These are phyloP conservation scores for Neuroscelio doddi DNA, from an alignment of 2,888 invertebrate species.

Conservation along the genomic window DNA sequence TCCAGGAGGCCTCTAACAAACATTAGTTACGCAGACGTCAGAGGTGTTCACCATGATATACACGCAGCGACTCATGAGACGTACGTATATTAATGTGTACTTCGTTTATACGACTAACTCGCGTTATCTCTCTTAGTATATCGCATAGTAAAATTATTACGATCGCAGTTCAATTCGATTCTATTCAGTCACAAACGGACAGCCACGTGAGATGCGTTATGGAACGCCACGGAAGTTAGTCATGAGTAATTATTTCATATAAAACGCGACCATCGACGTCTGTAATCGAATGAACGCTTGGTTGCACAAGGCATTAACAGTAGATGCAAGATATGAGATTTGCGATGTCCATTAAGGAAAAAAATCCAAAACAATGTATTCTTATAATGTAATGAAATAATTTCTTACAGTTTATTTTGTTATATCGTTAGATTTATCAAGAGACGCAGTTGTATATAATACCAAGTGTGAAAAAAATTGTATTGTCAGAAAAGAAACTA, in stretches of 20 bases:
- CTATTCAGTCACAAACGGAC: not conserved
- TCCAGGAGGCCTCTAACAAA: conserved; percentile 29
- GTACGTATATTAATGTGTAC: conserved; percentile 21
- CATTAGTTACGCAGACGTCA: conserved; percentile 39
- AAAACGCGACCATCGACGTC: conserved; percentile 2
- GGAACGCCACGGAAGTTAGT: conserved; percentile 25
- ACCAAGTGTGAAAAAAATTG: no score
- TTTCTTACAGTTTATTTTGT: not conserved
- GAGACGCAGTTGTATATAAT: no score
- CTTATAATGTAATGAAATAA: not conserved
- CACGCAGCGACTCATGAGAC: conserved; percentile 18
- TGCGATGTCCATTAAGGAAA: not conserved
- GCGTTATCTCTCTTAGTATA: conserved; percentile 32
- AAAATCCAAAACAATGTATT: not conserved
- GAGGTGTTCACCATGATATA: conserved; percentile 13
- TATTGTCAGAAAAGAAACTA: no score
- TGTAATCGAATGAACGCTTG: conserved; percentile 3
- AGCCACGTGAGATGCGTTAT: conserved; percentile 29
- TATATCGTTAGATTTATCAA: no score
- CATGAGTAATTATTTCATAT: conserved; percentile 10
- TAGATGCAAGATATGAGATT: not conserved
- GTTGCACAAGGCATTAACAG: not conserved
- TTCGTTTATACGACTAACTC: conserved; percentile 20
- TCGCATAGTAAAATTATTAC: conserved; percentile 41
- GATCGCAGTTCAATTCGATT: conserved; percentile 29